Evolutionary conservation across 2,797 vertebrate genomes (phyloP), one percentile per base, ranked within the genome.

Genomic region (Hipposideros larvatus): DNA sequence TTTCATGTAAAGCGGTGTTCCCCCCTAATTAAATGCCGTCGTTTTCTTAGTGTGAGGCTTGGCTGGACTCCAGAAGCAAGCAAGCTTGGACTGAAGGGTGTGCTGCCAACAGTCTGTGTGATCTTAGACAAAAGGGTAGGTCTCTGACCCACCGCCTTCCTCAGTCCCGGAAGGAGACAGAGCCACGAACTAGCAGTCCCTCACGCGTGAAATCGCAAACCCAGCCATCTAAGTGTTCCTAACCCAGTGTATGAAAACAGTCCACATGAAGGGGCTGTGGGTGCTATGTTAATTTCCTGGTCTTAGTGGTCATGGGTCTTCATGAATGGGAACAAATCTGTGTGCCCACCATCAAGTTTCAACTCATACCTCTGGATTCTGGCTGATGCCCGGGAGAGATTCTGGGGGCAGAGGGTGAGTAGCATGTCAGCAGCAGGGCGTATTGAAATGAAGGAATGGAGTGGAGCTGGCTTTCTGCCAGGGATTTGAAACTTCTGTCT

Each of bases 21-120:
- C 57, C 53, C 51, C 95, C 97, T 95, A 98, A 98, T 97, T 96
- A 96, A 94, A 96, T 70, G 77, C 61, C 11, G 3, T 96, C 93
- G 77, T 96, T 96, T 97, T 92, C 83, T 94, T 89, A 77, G 86
- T 90, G 91, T 91, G 94, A 94, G 79, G 80, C 79, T 96, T 97
- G 97, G 94, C 97, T 84, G 61, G 31, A 22, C 66, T 96, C 92
- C 92, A 96, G 77, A 65, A 90, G 88, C 61, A 57, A 94, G 94
- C 59, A 19, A 90, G 66, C 75, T 77, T n/a, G 77, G 59, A 68
- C 86, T 18, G 48, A 53, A 46, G 80, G 53, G 43, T 96, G 66
- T 78, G 91, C 84, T 89, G 84, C 92, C 92, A 91, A n/a, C 80
- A 43, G 79, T 74, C 66, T 16, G 41, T 37, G 57, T 87, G 86